Percentiles rank a stretch among this genome's conserved stretches.
These are phyloP conservation scores for Aphaenogaster rudis DNA, from an alignment of 1,140 invertebrate genomes.

Conservation along the genomic window DNA sequence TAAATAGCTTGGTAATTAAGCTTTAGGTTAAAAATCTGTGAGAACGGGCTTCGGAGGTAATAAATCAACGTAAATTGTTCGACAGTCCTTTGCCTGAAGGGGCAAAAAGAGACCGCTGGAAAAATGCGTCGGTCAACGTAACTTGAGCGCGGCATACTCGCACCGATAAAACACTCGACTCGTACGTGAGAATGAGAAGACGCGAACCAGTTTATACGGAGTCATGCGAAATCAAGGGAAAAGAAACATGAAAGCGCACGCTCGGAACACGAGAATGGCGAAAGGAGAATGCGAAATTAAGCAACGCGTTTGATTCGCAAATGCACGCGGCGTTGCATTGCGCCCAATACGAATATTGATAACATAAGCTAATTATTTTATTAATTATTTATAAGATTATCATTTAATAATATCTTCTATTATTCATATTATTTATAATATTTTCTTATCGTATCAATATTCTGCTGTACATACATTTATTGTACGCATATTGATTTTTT, in stretches of 20 bases:
- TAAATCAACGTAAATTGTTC: not conserved
- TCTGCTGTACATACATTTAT: not conserved
- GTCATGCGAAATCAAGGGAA: not conserved
- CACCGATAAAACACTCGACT: slow-evolving; percentile 7
- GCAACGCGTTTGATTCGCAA: slow-evolving; percentile 1
- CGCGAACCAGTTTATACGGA: not conserved
- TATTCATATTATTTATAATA: not conserved
- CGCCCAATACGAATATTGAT: not conserved
- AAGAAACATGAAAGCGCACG: not conserved
- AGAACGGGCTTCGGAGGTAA: not conserved
- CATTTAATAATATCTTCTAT: not conserved
- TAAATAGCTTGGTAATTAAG: not conserved
- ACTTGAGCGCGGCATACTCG: not conserved
- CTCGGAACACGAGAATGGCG: not conserved
- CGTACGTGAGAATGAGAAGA: slow-evolving; percentile 25
- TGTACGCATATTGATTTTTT: not conserved
- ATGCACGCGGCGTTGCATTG: not conserved
- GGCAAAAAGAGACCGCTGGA: not conserved
- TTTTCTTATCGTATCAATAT: not conserved
- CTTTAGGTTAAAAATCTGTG: not conserved
- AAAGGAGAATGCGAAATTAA: slow-evolving; percentile 15
- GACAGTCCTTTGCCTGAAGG: not conserved
- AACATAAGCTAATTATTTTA: not conserved
- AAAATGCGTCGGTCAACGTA: not conserved
- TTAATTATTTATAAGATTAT: not conserved